These are phyloP conservation scores for Sterrhoptilus dennistouni DNA, from an alignment of 2,113 vertebrate genomes.

Conservation along the genomic window DNA sequence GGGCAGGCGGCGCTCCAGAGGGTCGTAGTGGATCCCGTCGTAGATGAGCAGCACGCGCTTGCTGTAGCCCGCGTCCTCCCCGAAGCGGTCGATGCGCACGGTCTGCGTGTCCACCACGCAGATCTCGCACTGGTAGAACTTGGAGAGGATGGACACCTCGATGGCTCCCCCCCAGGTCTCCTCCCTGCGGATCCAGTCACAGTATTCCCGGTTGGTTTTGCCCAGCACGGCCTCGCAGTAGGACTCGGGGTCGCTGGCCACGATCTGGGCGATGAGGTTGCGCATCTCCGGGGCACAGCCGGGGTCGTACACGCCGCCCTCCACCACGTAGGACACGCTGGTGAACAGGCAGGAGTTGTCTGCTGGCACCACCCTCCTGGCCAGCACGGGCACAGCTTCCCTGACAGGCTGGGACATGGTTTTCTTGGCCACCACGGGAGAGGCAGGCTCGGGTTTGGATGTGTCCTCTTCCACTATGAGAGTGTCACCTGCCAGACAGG, in stretches of 20 bases:
- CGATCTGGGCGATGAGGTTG: constrained; percentile 90
- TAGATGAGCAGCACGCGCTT: constrained; percentile 94
- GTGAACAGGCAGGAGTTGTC: constrained; percentile 99
- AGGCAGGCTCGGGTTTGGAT: constrained; percentile 75
- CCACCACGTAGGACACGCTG: constrained; percentile 93
- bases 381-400: constrained; percentile 77
- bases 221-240: constrained; percentile 93
- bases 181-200: constrained; percentile 88
- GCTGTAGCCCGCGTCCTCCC: constrained; percentile 91
- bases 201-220: constrained; percentile 92
- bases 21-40: constrained; percentile 96
- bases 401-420: constrained; percentile 48
- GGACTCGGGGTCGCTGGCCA: constrained; percentile 86
- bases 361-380: constrained; percentile 86
- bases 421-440: constrained; percentile 70
- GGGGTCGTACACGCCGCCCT: constrained; percentile 90
- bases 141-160: constrained; percentile 94
- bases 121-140: constrained; percentile 97
- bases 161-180: constrained; percentile 98
- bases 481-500: constrained; percentile 85
- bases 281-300: constrained; percentile 91
- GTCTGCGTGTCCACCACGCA: constrained; percentile 98
- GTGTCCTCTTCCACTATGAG: constrained; percentile 96
- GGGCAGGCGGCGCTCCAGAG: constrained; percentile 82
- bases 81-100: constrained; percentile 92